Evolutionary conservation across 2,888 invertebrate species (phyloP).

Genomic region (Thalpophila matura): DNA sequence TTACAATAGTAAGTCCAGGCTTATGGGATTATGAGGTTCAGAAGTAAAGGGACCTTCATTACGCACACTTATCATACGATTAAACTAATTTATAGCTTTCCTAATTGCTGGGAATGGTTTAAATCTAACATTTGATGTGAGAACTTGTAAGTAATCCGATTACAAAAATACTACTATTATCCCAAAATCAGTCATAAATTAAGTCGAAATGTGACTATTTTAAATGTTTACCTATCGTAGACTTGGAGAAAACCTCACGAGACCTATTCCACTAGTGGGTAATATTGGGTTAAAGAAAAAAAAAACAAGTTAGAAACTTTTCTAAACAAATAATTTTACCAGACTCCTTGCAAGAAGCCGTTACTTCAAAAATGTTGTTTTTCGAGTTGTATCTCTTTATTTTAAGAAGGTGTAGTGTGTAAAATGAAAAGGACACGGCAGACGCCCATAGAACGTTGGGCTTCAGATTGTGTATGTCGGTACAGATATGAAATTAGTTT

Average conservation of each 20-base stretch:
- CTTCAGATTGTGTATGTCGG: too few species aligned
- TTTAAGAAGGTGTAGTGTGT: slow-evolving; percentile 15
- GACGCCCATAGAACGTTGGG: too few species aligned
- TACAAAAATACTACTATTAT: slow-evolving; percentile 9
- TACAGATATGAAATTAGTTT: too few species aligned
- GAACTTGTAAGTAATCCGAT: slow-evolving; percentile 49
- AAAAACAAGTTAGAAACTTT: background rate
- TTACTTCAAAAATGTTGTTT: slow-evolving; percentile 9
- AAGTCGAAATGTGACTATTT: background rate
- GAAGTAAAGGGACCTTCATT: slow-evolving; percentile 6
- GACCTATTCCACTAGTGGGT: background rate
- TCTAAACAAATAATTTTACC: background rate
- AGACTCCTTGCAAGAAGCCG: background rate
- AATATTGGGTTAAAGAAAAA: background rate
- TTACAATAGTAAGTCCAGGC: slow-evolving; percentile 15
- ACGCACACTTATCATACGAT: slow-evolving; percentile 10
- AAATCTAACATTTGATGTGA: slow-evolving; percentile 15
- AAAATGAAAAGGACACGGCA: too few species aligned
- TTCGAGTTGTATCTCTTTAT: slow-evolving; percentile 12
- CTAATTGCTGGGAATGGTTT: slow-evolving; percentile 19
- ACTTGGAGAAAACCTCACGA: background rate
- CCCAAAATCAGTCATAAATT: background rate
- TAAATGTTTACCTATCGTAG: background rate
- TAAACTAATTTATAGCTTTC: slow-evolving; percentile 31
- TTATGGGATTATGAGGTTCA: slow-evolving; percentile 22